phyloP scores from a whole-genome alignment of 2,113 vertebrate species.

The Clarias magur region DNA sequence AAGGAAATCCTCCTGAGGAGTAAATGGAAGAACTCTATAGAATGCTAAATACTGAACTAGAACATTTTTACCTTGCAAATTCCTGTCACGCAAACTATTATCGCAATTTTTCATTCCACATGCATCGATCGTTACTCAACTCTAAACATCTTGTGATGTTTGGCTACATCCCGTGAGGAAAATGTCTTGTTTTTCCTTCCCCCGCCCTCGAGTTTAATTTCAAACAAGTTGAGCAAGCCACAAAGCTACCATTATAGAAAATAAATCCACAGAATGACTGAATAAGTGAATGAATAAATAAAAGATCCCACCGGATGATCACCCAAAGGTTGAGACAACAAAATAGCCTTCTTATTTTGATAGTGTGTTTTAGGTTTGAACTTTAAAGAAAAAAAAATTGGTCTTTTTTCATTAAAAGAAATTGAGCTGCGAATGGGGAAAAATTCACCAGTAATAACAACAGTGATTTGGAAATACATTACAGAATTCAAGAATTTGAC shows the following conservation, averaged over 20 bases:
- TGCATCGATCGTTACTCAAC: not conserved
- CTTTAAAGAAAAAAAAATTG: not conserved
- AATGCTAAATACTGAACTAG: not conserved
- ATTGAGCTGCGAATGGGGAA: not conserved
- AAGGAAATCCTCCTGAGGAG: not conserved
- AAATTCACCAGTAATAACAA: not conserved
- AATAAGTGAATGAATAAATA: not conserved
- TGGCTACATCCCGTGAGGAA: not conserved
- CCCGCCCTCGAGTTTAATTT: not conserved
- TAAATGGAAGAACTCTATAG: not conserved
- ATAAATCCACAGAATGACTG: not conserved
- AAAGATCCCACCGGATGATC: not conserved
- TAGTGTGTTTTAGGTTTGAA: not conserved
- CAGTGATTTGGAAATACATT: not conserved
- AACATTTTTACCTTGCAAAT: not conserved
- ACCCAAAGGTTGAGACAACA: not conserved
- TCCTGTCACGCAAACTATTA: not conserved
- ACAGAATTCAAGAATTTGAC: not conserved
- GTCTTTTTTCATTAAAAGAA: not conserved
- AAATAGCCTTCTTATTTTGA: not conserved
- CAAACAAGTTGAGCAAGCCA: not conserved
- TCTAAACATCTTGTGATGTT: not conserved
- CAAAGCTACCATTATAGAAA: not conserved
- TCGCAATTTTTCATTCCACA: not conserved
- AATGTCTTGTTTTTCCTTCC: no score